phyloP scores from a whole-genome alignment of 2,797 vertebrate species.

The Epinephelus coioides region DNA sequence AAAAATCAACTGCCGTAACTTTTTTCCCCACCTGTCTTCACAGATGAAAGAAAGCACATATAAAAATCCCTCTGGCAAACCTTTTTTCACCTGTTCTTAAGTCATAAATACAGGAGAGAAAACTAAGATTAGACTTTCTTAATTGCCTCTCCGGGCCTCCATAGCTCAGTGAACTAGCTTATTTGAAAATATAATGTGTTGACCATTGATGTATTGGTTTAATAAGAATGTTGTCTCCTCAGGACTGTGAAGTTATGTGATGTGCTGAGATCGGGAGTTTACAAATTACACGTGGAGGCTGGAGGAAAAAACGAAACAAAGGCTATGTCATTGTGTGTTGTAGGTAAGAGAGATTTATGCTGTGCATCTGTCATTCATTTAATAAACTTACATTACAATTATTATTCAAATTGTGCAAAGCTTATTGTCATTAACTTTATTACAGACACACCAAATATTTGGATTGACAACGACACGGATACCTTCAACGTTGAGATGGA shows the following conservation, averaged over 20 bases:
- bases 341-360: slow-evolving; percentile 85
- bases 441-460: slow-evolving; percentile 68
- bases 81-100: too few relatives aligned
- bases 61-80: too few relatives aligned
- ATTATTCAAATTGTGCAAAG: not conserved
- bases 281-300: slow-evolving; percentile 89
- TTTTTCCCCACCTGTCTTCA: too few relatives aligned
- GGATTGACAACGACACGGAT: rapidly evolving
- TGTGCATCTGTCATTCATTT: not conserved
- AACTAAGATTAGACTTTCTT: too few relatives aligned
- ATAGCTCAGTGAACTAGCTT: not conserved
- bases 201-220: not conserved
- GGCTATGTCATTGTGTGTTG: slow-evolving; percentile 88
- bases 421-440: slow-evolving; percentile 26
- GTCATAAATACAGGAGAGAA: too few relatives aligned
- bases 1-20: too few relatives aligned
- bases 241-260: slow-evolving; percentile 86
- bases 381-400: rapidly evolving
- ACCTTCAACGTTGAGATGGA: slow-evolving; percentile 45
- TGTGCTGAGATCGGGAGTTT: slow-evolving; percentile 85
- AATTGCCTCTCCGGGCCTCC: too few relatives aligned
- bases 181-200: not conserved
- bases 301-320: slow-evolving; percentile 85
- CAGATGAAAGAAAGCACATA: too few relatives aligned
- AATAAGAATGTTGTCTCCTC: slow-evolving; percentile 21